Conservation (phyloP, 2,888 invertebrate genomes). For the Parnassius apollo region DNA sequence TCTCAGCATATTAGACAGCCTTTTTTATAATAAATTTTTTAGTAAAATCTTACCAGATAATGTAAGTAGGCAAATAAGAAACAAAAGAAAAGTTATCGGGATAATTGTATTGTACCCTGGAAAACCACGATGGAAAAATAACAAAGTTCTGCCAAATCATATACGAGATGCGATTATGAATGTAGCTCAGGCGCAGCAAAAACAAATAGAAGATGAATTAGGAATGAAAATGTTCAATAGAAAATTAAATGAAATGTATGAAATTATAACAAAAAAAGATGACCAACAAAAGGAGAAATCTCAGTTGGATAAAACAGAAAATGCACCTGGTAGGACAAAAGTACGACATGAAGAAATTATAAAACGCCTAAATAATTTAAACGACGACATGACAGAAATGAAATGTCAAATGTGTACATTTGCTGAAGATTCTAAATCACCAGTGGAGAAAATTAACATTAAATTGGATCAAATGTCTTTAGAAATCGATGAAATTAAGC, state of each 20-base stretch:
- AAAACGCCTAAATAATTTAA: constrained; percentile 54
- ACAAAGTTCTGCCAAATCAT: constrained; percentile 57
- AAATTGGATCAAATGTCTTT: constrained; percentile 65
- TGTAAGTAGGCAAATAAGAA: constrained; percentile 55
- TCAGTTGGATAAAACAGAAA: constrained; percentile 29
- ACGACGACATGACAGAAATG: constrained; percentile 52
- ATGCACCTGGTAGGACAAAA: constrained; percentile 34
- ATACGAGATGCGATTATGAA: constrained; percentile 67
- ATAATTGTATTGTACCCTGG: constrained; percentile 64
- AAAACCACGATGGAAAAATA: constrained; percentile 55
- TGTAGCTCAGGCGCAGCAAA: constrained; percentile 63
- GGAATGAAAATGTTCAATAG: constrained; percentile 52
- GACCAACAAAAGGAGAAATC: constrained; percentile 33
- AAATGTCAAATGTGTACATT: constrained; percentile 50
- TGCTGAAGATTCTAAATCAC: constrained; percentile 47
- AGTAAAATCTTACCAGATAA: constrained; percentile 56
- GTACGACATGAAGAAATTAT: constrained; percentile 52
- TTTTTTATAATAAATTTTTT: constrained; percentile 71
- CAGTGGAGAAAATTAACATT: constrained; percentile 53
- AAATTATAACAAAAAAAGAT: constrained; percentile 50
- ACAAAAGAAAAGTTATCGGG: constrained; percentile 56
- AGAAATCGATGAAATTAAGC: constrained; percentile 61
- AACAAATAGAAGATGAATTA: constrained; percentile 58
- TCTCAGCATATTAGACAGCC: constrained; percentile 72
- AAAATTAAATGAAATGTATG: constrained; percentile 62